Percentiles rank a stretch among this genome's conserved stretches.
Conservation (phyloP, 2,888 invertebrate species). For the Camptogramma bilineatum region DNA sequence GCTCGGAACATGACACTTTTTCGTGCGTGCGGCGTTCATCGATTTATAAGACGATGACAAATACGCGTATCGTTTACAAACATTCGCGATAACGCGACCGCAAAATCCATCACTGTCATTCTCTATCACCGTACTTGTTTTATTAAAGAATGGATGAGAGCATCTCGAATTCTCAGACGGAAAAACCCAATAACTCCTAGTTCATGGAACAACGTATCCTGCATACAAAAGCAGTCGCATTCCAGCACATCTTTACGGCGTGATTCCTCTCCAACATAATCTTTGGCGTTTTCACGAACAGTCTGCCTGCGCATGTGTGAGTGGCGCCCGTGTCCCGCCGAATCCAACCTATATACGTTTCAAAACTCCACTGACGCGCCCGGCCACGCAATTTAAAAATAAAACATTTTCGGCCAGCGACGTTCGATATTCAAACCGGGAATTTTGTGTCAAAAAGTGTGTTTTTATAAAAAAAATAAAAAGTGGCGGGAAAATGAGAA, state of each 20-base stretch:
- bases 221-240: conserved; percentile 28
- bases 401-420: conserved; percentile 56
- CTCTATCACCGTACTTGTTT: not conserved
- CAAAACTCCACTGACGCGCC: conserved; percentile 75
- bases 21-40: too few species aligned
- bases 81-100: not conserved
- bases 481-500: conserved; percentile 32
- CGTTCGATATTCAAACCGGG: conserved; percentile 31
- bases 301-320: conserved; percentile 45
- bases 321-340: conserved; percentile 64
- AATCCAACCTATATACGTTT: conserved; percentile 84
- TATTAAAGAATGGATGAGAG: not conserved
- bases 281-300: conserved; percentile 62
- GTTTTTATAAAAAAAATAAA: conserved; percentile 33
- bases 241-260: conserved; percentile 16
- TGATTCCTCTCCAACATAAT: conserved; percentile 42
- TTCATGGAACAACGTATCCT: conserved; percentile 10
- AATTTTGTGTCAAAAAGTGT: conserved; percentile 42
- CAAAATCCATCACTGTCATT: not conserved
- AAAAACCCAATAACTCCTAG: conserved; percentile 17
- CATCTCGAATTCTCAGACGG: conserved; percentile 17
- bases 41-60: too few species aligned
- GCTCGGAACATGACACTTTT: too few species aligned
- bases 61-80: not conserved
- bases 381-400: conserved; percentile 76